Base-by-base conservation (phyloP, 2,888 invertebrate species). In the Lypha dubia region DNA sequence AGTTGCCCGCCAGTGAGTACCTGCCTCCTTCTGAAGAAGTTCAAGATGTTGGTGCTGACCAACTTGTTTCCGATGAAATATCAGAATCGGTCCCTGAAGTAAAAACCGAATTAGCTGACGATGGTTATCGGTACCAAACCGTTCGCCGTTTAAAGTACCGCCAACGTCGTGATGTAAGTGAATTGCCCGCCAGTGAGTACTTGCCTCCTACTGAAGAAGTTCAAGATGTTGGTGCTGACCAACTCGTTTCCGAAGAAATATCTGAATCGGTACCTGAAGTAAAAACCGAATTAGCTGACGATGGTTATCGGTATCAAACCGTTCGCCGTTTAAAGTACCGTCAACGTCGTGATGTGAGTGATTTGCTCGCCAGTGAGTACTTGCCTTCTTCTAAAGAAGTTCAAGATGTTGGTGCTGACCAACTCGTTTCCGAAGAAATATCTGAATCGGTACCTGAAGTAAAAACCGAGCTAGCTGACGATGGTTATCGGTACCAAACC, bases 401-500 rank as follows among this genome's bases (percentile, higher is more conserved):
- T n/a, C n/a, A n/a, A n/a, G n/a, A n/a, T n/a, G n/a, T n/a, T n/a
- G n/a, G n/a, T n/a, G n/a, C n/a, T n/a, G n/a, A n/a, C n/a, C n/a
- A n/a, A n/a, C n/a, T n/a, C n/a, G n/a, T n/a, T n/a, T n/a, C 28
- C 28, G 2, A 4, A 28, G 28, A 28, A 63, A 1, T 73, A 60
- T 15, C 68, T 60, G 83, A 65, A 1, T 7, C 86, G 22, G 2
- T 73, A 60, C 17, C 68, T 60, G 83, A 65, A 1, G 9, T 86
- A 22, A 56, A 79, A 13, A 82, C 87, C 15, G 77, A 84, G 7
- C 79, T 89, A 17, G 88, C 88, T 9, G 85, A 86, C 67, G 89
- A 89, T 85, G 89, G 89, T 5, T 89, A 89, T 76, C 89, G 89
- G 60, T 90, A 90, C 88, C 90, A 90, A 85, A 88, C 87, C 0